Evolutionary conservation across 2,113 vertebrate genomes (phyloP), one percentile per base, ranked within the genome.

Genomic region (Caracal caracal): DNA sequence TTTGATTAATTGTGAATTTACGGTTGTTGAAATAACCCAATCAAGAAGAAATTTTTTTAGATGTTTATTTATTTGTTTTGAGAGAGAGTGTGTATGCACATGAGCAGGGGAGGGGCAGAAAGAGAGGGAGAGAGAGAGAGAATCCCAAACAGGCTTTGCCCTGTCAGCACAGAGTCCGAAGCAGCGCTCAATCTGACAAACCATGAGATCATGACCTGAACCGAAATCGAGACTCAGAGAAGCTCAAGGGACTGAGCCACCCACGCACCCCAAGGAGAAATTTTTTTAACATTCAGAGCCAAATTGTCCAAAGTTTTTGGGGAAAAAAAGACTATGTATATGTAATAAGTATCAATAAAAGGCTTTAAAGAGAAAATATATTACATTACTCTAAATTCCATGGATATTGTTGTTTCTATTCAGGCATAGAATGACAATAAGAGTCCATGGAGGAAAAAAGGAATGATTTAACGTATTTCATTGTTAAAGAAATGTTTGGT

Each of bases 1-100:
- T 95, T 94, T 90, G 85, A 94, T 93, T 96, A 95, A 88, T 78
- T 95, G 53, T 86, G 40, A 80, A 96, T 80, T 91, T 80, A 53
- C 70, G 91, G 78, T 78, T 93, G 8, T 12, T 90, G 10, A 37
- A 80, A 75, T 92, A 95, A 47, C 40, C n/a, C 16, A 90, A 82
- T 83, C 59, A 40, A 89, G n/a, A 85, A 66, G 79, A 97, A 59
- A 9, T 9, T 92, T 68, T 80, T 93, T 63, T 59, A 59, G 7
- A 22, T 59, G 20, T 59, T 59, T 59, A 56, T 56, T 56, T 56
- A 59, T 59, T 59, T 16, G 15, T 59, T 59, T 20, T 22, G 56
- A 56, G 20, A 56, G 56, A 56, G 20, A 9, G 56, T 59, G 56
- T 59, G 56, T 9, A 19, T 59, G 56, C 20, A 59, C 19, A 19